These are phyloP conservation scores for Rhagologus leucostigma DNA, from an alignment of 2,113 vertebrate species.

Conservation along the genomic window DNA sequence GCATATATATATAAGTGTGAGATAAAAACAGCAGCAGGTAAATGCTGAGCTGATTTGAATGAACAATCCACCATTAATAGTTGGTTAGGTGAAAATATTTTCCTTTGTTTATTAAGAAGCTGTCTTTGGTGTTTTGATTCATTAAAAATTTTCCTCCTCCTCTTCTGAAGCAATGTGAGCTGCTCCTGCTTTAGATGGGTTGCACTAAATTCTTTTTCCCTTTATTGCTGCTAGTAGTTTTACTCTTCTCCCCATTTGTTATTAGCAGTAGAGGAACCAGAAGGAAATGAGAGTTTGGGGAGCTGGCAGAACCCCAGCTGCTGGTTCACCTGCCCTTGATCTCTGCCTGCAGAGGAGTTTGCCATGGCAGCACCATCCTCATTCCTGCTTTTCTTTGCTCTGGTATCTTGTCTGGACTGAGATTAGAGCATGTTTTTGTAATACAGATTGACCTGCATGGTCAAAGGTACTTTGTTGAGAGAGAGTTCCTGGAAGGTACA, in stretches of 20 bases:
- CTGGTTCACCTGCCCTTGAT: neutral
- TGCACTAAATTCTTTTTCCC: neutral
- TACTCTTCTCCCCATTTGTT: neutral
- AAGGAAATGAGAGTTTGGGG: neutral
- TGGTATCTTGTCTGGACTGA: neutral
- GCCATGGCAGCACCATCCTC: neutral
- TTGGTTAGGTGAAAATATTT: neutral
- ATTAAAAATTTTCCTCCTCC: neutral
- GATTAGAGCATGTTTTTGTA: neutral
- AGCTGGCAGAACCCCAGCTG: neutral
- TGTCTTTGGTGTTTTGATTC: neutral
- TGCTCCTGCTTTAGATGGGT: neutral
- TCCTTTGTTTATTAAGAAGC: neutral
- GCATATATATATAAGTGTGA: accelerated
- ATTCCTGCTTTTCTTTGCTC: neutral
- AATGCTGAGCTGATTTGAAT: neutral
- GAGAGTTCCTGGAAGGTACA: neutral
- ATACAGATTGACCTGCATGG: neutral
- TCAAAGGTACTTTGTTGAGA: neutral
- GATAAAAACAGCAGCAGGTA: neutral
- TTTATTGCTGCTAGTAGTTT: neutral
- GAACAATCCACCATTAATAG: neutral
- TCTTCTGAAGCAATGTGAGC: neutral
- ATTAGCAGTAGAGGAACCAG: neutral
- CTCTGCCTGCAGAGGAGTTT: neutral